Conservation (phyloP, 1,140 invertebrate species). For the Apis laboriosa region DNA sequence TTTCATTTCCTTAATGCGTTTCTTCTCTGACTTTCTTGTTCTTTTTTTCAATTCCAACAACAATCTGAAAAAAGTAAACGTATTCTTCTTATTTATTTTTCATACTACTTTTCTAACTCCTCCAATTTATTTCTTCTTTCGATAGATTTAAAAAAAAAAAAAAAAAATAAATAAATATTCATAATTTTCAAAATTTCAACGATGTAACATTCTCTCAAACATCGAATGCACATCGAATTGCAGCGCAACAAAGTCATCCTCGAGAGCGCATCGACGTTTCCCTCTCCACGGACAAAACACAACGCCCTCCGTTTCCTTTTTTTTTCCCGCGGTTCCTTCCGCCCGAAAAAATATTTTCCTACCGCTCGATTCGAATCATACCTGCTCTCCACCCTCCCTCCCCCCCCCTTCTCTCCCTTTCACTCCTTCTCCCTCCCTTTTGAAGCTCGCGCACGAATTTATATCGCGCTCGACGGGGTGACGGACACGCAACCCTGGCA, state of each 20-base stretch:
- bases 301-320: conserved; percentile 11
- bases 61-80: too few relatives aligned
- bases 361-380: conserved; percentile 53
- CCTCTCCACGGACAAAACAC: conserved; percentile 24
- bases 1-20: too few relatives aligned
- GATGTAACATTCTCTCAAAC: too few relatives aligned
- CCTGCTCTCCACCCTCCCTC: conserved; percentile 13
- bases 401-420: conserved; percentile 5
- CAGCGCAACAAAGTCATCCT: conserved; percentile 16
- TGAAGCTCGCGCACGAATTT: conserved; percentile 68
- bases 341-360: conserved; percentile 71
- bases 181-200: too few relatives aligned
- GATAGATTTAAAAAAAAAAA: too few relatives aligned
- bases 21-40: too few relatives aligned
- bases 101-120: too few relatives aligned
- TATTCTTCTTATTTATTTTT: too few relatives aligned
- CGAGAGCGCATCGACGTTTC: not conserved
- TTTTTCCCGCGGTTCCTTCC: conserved; percentile 57
- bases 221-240: too few relatives aligned
- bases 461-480: conserved; percentile 40
- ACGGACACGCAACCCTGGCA: conserved; percentile 33
- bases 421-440: conserved; percentile 58
- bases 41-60: too few relatives aligned
- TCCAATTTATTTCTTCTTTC: too few relatives aligned
- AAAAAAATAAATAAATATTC: too few relatives aligned